A percentile compares a stretch with the other conserved stretches of the same genome.
phyloP scores from a whole-genome alignment of 2,888 invertebrate genomes.

The Lasius platythorax region DNA sequence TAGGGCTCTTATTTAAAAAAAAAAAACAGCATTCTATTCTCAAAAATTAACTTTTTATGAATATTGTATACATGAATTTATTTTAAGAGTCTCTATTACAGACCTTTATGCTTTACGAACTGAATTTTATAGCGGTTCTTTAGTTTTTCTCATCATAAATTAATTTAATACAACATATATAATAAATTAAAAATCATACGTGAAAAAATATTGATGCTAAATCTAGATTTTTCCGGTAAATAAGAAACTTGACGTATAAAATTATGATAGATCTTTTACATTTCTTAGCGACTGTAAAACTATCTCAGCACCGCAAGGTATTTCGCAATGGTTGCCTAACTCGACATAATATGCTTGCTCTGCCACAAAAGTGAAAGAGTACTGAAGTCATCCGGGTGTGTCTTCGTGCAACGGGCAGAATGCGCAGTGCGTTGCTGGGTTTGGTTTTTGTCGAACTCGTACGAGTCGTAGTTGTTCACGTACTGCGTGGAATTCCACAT shows the following conservation, averaged over 20 bases:
- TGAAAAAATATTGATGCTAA: not conserved
- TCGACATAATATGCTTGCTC: slow-evolving; percentile 41
- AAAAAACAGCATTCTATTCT: not conserved
- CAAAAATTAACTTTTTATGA: not conserved
- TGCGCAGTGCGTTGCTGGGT: slow-evolving; percentile 38
- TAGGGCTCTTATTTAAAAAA: not conserved
- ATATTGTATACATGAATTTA: not conserved
- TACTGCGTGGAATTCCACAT: slow-evolving; percentile 59
- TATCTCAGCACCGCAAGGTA: slow-evolving; percentile 8
- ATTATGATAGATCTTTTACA: slow-evolving; percentile 1
- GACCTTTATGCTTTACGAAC: not conserved
- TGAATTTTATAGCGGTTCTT: not conserved
- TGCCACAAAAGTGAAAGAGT: slow-evolving; percentile 49
- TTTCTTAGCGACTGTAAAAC: slow-evolving; percentile 19
- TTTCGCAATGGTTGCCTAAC: slow-evolving; percentile 42
- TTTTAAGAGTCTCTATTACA: not conserved
- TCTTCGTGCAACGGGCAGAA: slow-evolving; percentile 43
- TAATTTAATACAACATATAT: not conserved
- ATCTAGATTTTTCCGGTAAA: not conserved
- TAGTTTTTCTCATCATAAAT: not conserved
- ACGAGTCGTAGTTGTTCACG: slow-evolving; percentile 49
- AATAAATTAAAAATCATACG: not conserved
- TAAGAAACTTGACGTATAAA: not conserved
- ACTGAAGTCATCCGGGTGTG: slow-evolving; percentile 46
- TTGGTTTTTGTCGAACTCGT: slow-evolving; percentile 59